A percentile compares a stretch with the other conserved stretches of the same genome.
phyloP scores from a whole-genome alignment of 2,888 invertebrate genomes.

The Leptura quadrifasciata region DNA sequence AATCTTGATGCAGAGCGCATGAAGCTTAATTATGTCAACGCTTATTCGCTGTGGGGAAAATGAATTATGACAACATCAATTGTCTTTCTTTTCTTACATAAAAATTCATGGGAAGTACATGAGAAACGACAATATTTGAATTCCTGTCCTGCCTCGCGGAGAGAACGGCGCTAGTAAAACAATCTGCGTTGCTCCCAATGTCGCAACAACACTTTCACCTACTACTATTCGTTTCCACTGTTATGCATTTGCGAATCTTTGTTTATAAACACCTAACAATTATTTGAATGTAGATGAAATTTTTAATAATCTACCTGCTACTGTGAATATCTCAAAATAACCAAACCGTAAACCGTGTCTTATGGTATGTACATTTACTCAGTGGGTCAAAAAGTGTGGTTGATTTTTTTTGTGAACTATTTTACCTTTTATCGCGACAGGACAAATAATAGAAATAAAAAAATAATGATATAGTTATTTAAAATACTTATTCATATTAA shows the following conservation, averaged over 20 bases:
- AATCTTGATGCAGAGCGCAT: too few species aligned
- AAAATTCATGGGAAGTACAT: too few species aligned
- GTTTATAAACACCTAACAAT: slow-evolving; percentile 35
- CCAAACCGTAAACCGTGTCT: slow-evolving; percentile 25
- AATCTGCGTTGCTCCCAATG: slow-evolving; percentile 37
- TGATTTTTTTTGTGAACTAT: not conserved
- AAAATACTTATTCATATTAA: too few species aligned
- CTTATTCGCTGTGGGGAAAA: too few species aligned
- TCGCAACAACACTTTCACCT: slow-evolving; percentile 44
- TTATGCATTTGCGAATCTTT: slow-evolving; percentile 35
- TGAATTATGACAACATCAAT: too few species aligned
- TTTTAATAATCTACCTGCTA: slow-evolving; percentile 15
- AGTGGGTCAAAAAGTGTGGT: not conserved
- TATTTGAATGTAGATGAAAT: slow-evolving; percentile 11
- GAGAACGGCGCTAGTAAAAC: slow-evolving; percentile 42
- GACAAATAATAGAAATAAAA: too few species aligned
- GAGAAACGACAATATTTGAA: not conserved
- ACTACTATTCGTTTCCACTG: slow-evolving; percentile 28
- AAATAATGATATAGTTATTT: too few species aligned
- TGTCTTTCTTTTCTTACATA: too few species aligned
- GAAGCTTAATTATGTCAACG: too few species aligned
- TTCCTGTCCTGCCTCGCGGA: not conserved
- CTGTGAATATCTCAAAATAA: slow-evolving; percentile 18
- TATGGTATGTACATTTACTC: not conserved
- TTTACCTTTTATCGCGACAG: too few species aligned